These are phyloP conservation scores for Mionectes olivaceus DNA, from an alignment of 2,797 vertebrate genomes.

Conservation along the genomic window DNA sequence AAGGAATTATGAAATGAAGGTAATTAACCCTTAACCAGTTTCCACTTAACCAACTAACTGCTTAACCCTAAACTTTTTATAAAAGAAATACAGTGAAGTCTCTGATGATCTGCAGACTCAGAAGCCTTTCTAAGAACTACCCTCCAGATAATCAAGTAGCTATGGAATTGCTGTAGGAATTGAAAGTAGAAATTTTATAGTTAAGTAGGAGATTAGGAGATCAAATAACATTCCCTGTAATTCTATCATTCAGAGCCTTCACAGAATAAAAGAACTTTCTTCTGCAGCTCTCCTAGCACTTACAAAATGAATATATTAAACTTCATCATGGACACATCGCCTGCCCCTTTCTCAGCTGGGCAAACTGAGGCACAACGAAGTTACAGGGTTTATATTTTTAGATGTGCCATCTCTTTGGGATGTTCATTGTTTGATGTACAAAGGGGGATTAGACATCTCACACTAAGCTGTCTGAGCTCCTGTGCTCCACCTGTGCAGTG, in stretches of 20 bases:
- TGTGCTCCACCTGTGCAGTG: not conserved
- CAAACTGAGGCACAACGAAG: not conserved
- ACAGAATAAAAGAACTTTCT: not conserved
- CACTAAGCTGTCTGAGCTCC: not conserved
- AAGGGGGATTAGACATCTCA: not conserved
- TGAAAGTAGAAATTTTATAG: not conserved
- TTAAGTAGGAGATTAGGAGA: constrained; percentile 2
- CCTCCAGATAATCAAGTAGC: not conserved
- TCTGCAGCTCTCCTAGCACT: not conserved
- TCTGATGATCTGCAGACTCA: not conserved
- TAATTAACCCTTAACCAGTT: constrained; percentile 41
- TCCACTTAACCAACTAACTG: constrained; percentile 24
- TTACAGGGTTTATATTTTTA: not conserved
- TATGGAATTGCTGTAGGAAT: not conserved
- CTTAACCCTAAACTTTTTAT: not conserved
- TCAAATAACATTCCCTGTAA: constrained; percentile 1
- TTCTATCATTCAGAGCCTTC: not conserved
- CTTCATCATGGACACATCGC: not conserved
- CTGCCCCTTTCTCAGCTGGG: not conserved
- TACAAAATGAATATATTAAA: not conserved
- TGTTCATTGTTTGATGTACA: not conserved
- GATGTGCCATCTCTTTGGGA: not conserved
- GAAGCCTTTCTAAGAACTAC: constrained; percentile 13
- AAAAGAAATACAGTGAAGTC: not conserved
- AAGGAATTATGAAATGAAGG: not conserved